Evolutionary conservation across 2,888 invertebrate genomes (phyloP), one percentile per base, ranked within the genome.

Genomic region (Euzetes globulus): DNA sequence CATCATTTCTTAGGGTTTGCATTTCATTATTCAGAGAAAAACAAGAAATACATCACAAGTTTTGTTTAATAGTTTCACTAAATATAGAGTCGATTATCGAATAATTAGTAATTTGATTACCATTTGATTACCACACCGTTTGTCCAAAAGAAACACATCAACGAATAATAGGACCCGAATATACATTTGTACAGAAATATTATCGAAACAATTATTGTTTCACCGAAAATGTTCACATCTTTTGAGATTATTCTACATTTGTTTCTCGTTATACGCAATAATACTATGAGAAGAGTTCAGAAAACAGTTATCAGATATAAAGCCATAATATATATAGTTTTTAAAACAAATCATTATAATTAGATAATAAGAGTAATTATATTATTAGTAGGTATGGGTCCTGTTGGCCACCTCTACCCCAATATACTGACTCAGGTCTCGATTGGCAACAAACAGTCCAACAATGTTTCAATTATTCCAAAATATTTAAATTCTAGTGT

Each of bases 121-220:
- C 22, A 22, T 19, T 55, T 55, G 19, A 27, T 63, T 68, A 68
- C 68, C 68, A 68, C 68, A 68, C 68, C 68, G n/a, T 68, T 68
- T 68, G 68, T 68, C 29, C 25, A 63, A 58, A 25, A 4, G 33
- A 60, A 60, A 33, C 27, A 60, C 25, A 33, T 6, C 5, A 37
- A 33, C n/a, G 33, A 60, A 33, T 68, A 41, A 41, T 22, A 68
- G 65, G 68, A 68, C 68, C 68, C 68, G 60, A 41, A 41, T 68
- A 41, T 68, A 41, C 41, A 41, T 68, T 68, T 68, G 68, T 68
- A 68, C 68, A 68, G 41, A 41, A 52, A 68, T 41, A 68, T 68
- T 60, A 60, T 63, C 63, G 68, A 68, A 68, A 68, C 68, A 68
- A 68, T 37, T 68, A 22, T 55, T 55, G 55, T 55, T 55, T 55